Conservation (phyloP, 37 sponge, comb jelly and placozoan species). For the Theonella swinhoei region DNA sequence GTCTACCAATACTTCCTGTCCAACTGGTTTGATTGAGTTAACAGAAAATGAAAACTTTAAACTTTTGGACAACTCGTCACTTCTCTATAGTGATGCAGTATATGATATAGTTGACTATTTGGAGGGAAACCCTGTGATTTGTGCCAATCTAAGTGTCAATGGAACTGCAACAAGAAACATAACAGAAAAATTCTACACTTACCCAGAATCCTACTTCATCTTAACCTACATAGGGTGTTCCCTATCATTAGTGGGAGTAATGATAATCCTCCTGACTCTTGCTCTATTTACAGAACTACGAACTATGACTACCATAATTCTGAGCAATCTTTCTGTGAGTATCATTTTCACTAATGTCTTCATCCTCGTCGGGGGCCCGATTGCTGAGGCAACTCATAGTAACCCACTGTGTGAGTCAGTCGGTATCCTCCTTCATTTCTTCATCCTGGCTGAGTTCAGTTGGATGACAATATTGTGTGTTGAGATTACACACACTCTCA, state of each 20-base stretch:
- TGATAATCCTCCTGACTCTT: slow-evolving; percentile 48
- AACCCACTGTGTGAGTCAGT: slow-evolving; percentile 4
- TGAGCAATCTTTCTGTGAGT: slow-evolving; percentile 48
- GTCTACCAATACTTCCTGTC: neutral
- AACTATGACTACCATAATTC: slow-evolving; percentile 31
- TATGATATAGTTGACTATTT: neutral
- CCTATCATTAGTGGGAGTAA: slow-evolving; percentile 43
- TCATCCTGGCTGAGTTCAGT: slow-evolving; percentile 46
- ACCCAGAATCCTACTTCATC: neutral
- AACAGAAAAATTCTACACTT: neutral
- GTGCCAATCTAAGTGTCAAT: slow-evolving; percentile 12
- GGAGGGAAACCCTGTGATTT: slow-evolving; percentile 38
- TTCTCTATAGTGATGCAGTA: neutral
- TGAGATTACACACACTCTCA: slow-evolving; percentile 11
- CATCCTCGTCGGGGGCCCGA: neutral
- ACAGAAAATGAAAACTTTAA: neutral
- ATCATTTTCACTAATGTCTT: slow-evolving; percentile 42
- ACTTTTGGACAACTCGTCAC: slow-evolving; percentile 4
- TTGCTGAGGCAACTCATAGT: neutral
- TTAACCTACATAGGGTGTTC: slow-evolving; percentile 52
- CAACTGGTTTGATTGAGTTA: slow-evolving; percentile 1
- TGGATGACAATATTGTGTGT: slow-evolving; percentile 54
- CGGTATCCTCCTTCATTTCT: slow-evolving; percentile 50
- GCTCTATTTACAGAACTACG: slow-evolving; percentile 47
- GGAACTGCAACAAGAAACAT: neutral